phyloP scores from a whole-genome alignment of 1,140 invertebrate genomes.

The Tetramorium alpestre region DNA sequence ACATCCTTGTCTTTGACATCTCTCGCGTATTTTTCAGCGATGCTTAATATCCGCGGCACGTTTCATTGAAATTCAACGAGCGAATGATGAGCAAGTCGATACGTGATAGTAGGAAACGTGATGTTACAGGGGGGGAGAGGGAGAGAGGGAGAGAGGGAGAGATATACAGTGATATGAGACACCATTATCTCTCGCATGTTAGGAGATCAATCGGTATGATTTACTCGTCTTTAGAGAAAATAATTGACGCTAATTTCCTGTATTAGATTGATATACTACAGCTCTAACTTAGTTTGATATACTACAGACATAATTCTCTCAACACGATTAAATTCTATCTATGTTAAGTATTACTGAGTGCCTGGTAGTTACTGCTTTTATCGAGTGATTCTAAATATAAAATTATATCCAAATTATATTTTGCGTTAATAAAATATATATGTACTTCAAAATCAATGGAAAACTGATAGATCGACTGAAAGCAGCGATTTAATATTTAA shows the following conservation, averaged over 20 bases:
- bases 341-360: background rate
- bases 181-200: constrained; percentile 23
- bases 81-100: constrained; percentile 55
- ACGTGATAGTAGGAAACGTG: constrained; percentile 34
- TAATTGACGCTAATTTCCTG: constrained; percentile 28
- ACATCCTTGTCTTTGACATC: constrained; percentile 10
- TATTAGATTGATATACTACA: background rate
- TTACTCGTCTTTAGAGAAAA: constrained; percentile 11
- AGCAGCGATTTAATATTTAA: background rate
- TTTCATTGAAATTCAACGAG: constrained; percentile 47
- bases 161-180: constrained; percentile 3
- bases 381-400: background rate
- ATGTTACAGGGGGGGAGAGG: background rate
- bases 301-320: background rate
- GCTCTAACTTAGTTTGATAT: background rate
- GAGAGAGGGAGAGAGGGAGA: too few species aligned
- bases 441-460: background rate
- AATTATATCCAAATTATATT: background rate
- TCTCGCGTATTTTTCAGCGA: constrained; percentile 3
- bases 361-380: background rate
- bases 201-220: constrained; percentile 23
- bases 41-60: constrained; percentile 36
- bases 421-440: background rate
- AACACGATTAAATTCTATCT: constrained; percentile 4
- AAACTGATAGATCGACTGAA: background rate